Percentiles rank a stretch among this genome's conserved stretches.
Evolutionary conservation across 2,888 invertebrate genomes (phyloP).

Genomic region (Pelosia muscerda): DNA sequence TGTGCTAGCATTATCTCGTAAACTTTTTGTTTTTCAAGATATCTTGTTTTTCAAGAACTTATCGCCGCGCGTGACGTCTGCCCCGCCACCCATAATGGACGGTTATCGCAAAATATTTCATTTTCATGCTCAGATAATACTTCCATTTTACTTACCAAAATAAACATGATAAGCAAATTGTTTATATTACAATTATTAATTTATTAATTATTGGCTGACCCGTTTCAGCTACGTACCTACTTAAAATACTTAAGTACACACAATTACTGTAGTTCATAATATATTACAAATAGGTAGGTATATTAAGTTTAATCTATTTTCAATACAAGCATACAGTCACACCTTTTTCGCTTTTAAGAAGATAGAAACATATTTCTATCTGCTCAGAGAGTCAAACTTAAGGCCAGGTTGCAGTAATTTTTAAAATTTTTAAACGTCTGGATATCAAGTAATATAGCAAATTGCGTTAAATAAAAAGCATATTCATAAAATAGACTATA

Average conservation of each 20-base stretch:
- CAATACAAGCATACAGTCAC: too few species aligned
- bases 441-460: too few species aligned
- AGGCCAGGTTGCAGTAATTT: too few species aligned
- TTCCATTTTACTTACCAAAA: background rate
- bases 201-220: background rate
- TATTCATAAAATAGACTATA: too few species aligned
- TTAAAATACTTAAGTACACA: background rate
- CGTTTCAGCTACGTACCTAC: background rate
- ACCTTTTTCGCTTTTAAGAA: too few species aligned
- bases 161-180: conserved; percentile 8
- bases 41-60: background rate
- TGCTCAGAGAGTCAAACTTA: too few species aligned
- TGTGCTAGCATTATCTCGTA: background rate
- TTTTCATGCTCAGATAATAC: conserved; percentile 4
- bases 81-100: background rate
- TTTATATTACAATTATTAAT: background rate
- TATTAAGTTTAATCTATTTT: too few species aligned
- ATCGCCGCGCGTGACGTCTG: background rate
- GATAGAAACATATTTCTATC: too few species aligned
- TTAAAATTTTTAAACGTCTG: too few species aligned
- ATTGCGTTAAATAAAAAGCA: too few species aligned
- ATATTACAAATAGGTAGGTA: too few species aligned
- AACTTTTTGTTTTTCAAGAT: background rate
- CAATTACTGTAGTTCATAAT: background rate
- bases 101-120: conserved; percentile 19